Conservation (phyloP, 2,888 invertebrate genomes). For the Tricholauxania praeusta region DNA sequence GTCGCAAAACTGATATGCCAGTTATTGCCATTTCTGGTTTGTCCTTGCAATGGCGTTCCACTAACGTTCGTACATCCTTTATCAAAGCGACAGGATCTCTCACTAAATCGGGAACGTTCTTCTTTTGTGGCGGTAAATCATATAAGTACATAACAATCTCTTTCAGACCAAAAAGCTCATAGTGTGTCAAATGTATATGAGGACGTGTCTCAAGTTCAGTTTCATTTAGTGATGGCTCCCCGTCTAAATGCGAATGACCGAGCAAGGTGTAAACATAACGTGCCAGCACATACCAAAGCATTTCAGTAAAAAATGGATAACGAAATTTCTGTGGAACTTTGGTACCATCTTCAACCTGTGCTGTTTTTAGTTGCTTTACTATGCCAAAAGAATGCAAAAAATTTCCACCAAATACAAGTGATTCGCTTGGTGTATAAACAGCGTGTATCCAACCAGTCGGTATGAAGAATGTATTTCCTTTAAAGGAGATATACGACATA, state of each 20-base stretch:
- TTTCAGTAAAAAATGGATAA: conserved; percentile 98
- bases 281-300: conserved; percentile 97
- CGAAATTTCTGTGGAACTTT: conserved; percentile 98
- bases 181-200: conserved; percentile 83
- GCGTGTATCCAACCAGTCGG: conserved; percentile 99
- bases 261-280: conserved; percentile 90
- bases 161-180: conserved; percentile 84
- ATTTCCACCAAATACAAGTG: conserved; percentile 97
- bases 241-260: conserved; percentile 83
- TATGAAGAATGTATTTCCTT: conserved; percentile 91
- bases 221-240: conserved; percentile 61
- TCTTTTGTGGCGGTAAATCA: conserved; percentile 88
- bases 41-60: conserved; percentile 90
- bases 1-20: conserved; percentile 80
- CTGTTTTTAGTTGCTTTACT: conserved; percentile 95
- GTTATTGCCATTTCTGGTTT: conserved; percentile 86
- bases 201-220: conserved; percentile 60
- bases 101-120: conserved; percentile 91
- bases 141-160: conserved; percentile 93
- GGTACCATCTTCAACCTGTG: conserved; percentile 94
- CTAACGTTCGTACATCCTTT: conserved; percentile 87
- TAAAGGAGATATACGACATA: not conserved
- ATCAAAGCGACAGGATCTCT: conserved; percentile 90
- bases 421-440: conserved; percentile 95
- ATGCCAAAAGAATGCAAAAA: conserved; percentile 97